These are phyloP conservation scores for Argyra leucocephala DNA, from an alignment of 2,888 invertebrate species.

Conservation along the genomic window DNA sequence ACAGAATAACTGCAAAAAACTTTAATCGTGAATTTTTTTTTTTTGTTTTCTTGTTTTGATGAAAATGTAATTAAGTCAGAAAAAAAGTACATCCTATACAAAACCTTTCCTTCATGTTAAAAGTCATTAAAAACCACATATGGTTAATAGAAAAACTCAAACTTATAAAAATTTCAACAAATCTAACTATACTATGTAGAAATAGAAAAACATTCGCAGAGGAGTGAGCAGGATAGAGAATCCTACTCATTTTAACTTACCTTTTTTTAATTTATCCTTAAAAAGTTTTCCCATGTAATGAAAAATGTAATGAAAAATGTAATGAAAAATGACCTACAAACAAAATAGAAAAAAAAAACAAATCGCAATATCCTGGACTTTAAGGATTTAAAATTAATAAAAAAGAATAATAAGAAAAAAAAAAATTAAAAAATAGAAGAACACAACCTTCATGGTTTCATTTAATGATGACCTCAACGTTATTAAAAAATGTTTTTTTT, in stretches of 20 bases:
- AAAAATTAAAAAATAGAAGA: not conserved
- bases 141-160: not conserved
- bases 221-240: not conserved
- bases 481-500: no score
- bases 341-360: not conserved
- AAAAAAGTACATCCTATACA: not conserved
- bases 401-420: not conserved
- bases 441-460: not conserved
- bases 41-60: not conserved
- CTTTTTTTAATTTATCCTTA: not conserved
- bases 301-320: not conserved
- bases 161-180: not conserved
- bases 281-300: not conserved
- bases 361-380: not conserved
- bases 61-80: not conserved
- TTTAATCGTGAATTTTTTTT: no score
- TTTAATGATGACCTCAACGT: not conserved
- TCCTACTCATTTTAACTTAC: not conserved
- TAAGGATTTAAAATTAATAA: not conserved
- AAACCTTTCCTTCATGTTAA: not conserved
- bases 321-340: not conserved
- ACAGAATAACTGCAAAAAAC: no score
- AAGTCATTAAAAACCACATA: slow-evolving; percentile 6
- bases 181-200: no score
- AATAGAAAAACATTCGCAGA: not conserved